Percentiles rank a stretch among this genome's conserved stretches.
These are phyloP conservation scores for Novumbra hubbsi DNA, from an alignment of 2,797 vertebrate species.

Conservation along the genomic window DNA sequence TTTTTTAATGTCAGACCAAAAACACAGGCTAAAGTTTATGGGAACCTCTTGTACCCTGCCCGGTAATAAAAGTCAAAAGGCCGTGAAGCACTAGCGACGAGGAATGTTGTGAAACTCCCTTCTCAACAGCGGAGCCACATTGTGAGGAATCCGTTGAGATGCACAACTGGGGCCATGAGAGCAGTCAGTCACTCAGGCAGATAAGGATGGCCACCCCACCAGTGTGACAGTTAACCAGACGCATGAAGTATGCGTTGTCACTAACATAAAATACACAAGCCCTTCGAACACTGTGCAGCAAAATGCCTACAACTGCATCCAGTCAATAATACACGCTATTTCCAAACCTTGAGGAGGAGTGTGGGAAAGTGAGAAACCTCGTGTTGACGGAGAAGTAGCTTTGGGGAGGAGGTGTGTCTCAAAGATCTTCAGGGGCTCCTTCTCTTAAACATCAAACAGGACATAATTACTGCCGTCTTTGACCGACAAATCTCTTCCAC, in stretches of 20 bases:
- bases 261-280: not conserved
- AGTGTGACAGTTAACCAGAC: constrained; percentile 2
- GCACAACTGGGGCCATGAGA: too few relatives aligned
- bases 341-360: not conserved
- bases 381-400: not conserved
- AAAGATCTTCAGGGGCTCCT: constrained; percentile 4
- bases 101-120: constrained; percentile 28
- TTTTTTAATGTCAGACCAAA: constrained; percentile 11
- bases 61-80: constrained; percentile 12
- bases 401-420: not conserved
- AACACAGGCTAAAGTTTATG: constrained; percentile 2
- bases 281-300: not conserved
- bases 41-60: constrained; percentile 13
- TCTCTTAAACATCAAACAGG: constrained; percentile 13
- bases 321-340: too few relatives aligned
- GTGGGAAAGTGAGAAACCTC: constrained; percentile 8
- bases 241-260: not conserved
- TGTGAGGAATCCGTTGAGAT: not conserved
- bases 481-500: constrained; percentile 19
- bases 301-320: not conserved
- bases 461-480: constrained; percentile 17
- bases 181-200: not conserved
- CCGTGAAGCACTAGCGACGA: constrained; percentile 15
- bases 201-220: constrained; percentile 2
- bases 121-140: not conserved